Conservation (phyloP, 2,113 vertebrate species). For the Serilophus lunatus region DNA sequence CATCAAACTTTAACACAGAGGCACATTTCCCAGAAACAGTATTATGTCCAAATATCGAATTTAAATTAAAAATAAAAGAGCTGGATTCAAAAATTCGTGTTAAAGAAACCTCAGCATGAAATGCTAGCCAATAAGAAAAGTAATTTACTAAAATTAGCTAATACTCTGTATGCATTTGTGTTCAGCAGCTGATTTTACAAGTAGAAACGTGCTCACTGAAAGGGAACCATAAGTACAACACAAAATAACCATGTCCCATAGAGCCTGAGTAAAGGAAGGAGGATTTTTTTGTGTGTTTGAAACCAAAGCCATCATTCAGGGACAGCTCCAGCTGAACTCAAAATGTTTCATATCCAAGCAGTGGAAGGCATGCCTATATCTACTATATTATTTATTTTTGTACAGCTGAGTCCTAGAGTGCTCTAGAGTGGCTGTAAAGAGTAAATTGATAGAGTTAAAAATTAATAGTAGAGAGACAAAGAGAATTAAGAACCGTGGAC, state of each 20-base stretch:
- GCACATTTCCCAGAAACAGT: not conserved
- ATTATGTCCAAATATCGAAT: not conserved
- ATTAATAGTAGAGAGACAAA: not conserved
- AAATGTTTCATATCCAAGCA: not conserved
- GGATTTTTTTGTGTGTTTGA: not conserved
- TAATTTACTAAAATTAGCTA: not conserved
- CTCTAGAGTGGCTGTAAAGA: not conserved
- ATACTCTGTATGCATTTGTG: not conserved
- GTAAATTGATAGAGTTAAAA: not conserved
- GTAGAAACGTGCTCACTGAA: not conserved
- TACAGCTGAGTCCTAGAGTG: not conserved
- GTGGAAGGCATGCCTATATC: not conserved
- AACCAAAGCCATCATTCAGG: not conserved
- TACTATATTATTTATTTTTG: constrained; percentile 9
- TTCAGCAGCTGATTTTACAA: not conserved
- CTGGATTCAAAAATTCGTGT: not conserved
- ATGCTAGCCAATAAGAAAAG: not conserved
- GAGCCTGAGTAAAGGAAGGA: not conserved
- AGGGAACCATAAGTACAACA: not conserved
- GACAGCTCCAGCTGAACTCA: not conserved
- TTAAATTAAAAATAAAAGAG: not conserved
- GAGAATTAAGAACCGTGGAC: not conserved
- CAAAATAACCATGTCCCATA: not conserved
- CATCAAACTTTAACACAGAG: constrained; percentile 19
- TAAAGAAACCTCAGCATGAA: not conserved